Conservation (phyloP, 2,888 invertebrate genomes). For the Rhagonycha lutea region DNA sequence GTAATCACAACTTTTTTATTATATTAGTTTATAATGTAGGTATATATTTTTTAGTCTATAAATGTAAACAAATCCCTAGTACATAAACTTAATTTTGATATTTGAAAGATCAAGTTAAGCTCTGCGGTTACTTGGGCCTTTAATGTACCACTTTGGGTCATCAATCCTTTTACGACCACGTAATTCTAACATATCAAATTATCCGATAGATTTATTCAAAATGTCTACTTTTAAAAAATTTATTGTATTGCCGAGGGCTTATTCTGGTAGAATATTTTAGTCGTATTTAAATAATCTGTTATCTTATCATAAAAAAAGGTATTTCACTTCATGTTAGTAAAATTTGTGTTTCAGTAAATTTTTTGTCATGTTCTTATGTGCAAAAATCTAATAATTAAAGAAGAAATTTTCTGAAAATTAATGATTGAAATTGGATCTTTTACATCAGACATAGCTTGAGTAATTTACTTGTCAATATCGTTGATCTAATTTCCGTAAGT, state of each 20-base stretch:
- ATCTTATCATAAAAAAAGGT: neutral
- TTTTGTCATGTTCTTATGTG: too few relatives aligned
- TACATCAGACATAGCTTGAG: too few relatives aligned
- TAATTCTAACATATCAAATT: neutral
- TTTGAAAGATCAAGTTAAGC: neutral
- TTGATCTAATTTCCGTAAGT: too few relatives aligned
- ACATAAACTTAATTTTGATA: neutral
- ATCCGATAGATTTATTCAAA: neutral
- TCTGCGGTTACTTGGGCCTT: neutral
- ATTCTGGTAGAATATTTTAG: neutral
- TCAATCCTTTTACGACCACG: neutral
- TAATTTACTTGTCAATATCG: too few relatives aligned
- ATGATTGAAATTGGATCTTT: too few relatives aligned
- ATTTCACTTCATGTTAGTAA: neutral
- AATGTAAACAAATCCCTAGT: neutral
- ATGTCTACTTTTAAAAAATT: neutral
- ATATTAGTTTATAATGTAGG: neutral
- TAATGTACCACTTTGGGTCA: neutral
- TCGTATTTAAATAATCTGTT: neutral
- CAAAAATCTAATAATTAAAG: too few relatives aligned
- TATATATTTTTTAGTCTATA: neutral
- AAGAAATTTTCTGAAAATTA: too few relatives aligned
- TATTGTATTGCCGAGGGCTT: neutral
- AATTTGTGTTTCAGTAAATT: neutral
- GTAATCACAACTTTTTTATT: constrained; percentile 36